Evolutionary conservation across 2,113 vertebrate species (phyloP).

Genomic region (Ameiurus melas): DNA sequence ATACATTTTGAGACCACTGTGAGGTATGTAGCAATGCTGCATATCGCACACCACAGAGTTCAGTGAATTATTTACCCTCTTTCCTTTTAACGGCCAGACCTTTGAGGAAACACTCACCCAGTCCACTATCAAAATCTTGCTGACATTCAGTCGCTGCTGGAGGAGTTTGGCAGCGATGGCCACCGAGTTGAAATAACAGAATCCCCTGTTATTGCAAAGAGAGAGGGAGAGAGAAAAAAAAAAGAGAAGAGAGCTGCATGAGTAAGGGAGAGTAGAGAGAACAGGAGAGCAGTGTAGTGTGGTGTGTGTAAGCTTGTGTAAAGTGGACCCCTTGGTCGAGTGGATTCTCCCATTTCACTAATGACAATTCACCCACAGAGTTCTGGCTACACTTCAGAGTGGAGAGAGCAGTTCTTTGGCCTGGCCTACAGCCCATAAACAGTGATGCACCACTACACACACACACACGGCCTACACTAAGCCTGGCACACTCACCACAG

Average conservation of each 20-base stretch:
- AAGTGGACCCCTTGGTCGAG: slow-evolving; percentile 49
- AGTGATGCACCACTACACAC: slow-evolving; percentile 10
- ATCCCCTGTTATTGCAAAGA: slow-evolving; percentile 80
- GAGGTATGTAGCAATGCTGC: background rate
- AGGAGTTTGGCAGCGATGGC: slow-evolving; percentile 94
- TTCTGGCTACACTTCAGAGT: slow-evolving; percentile 48
- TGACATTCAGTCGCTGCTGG: slow-evolving; percentile 91
- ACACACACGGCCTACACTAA: slow-evolving; percentile 6
- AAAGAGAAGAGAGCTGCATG: slow-evolving; percentile 19
- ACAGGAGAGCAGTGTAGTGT: slow-evolving; percentile 24
- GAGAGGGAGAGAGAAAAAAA: slow-evolving; percentile 18
- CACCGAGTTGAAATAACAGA: slow-evolving; percentile 98
- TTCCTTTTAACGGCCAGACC: background rate
- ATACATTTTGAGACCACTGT: background rate
- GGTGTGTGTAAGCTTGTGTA: slow-evolving; percentile 25
- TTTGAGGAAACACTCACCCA: slow-evolving; percentile 82
- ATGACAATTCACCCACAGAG: slow-evolving; percentile 45
- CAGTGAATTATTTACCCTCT: background rate
- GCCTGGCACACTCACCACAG: slow-evolving; percentile 31
- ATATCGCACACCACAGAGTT: too few species aligned
- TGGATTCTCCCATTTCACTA: slow-evolving; percentile 49
- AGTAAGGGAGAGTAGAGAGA: background rate
- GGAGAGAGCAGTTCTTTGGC: background rate
- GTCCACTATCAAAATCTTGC: slow-evolving; percentile 97
- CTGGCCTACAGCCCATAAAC: slow-evolving; percentile 33